Evolutionary conservation across 2,888 invertebrate genomes (phyloP).

Genomic region (Drosophila paramelanica): DNA sequence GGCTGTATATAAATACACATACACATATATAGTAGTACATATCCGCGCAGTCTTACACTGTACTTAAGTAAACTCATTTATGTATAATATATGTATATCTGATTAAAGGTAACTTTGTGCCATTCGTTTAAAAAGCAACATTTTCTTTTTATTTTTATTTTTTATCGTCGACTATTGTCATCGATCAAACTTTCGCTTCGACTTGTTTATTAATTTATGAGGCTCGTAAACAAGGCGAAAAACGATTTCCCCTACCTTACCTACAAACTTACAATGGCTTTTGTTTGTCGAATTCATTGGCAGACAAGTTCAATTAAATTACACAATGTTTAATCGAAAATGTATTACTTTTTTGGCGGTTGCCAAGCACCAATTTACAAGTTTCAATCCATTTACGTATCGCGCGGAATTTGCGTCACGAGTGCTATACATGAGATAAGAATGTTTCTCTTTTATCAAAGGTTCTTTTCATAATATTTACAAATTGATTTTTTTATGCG

Average conservation of each 20-base stretch:
- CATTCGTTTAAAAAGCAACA: constrained; percentile 4
- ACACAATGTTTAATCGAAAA: neutral
- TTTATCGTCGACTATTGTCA: constrained; percentile 29
- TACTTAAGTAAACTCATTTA: neutral
- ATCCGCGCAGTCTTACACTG: too few species aligned
- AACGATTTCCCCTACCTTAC: neutral
- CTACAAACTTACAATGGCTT: constrained; percentile 5
- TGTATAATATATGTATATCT: neutral
- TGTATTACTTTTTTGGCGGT: constrained; percentile 20
- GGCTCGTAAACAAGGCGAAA: constrained; percentile 21
- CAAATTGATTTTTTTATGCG: constrained; percentile 17
- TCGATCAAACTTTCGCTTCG: constrained; percentile 54
- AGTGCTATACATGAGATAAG: constrained; percentile 26
- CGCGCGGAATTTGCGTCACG: constrained; percentile 14
- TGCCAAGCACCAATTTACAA: constrained; percentile 19
- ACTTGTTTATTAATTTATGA: constrained; percentile 35
- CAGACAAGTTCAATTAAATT: constrained; percentile 3
- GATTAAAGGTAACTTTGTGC: constrained; percentile 19
- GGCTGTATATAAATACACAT: neutral
- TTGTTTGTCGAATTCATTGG: constrained; percentile 24
- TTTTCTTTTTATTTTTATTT: constrained; percentile 4
- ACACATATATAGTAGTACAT: neutral
- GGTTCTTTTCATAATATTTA: constrained; percentile 16
- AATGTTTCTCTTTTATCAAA: constrained; percentile 31
- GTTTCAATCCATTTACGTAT: constrained; percentile 10